phyloP scores from a whole-genome alignment of 2,888 invertebrate genomes.

The Schizaphis graminum region DNA sequence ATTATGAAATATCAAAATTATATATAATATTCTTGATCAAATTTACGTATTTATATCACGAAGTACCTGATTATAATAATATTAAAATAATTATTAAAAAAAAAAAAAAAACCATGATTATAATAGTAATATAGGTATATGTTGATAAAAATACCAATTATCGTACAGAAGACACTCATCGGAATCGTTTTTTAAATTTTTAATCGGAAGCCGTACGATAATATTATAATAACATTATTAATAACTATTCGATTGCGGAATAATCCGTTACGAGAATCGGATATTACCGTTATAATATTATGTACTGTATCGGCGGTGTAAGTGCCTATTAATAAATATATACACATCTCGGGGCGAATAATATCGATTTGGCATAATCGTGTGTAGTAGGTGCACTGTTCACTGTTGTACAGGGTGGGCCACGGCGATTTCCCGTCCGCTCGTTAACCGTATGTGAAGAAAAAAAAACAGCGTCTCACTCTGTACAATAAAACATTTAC shows the following conservation, averaged over 20 bases:
- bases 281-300: slow-evolving; percentile 2
- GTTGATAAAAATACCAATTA: background rate
- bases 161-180: background rate
- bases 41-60: background rate
- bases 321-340: background rate
- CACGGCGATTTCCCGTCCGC: background rate
- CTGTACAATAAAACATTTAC: background rate
- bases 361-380: background rate
- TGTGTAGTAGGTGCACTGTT: background rate
- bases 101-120: background rate
- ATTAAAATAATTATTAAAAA: background rate
- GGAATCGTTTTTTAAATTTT: background rate
- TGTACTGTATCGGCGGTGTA: background rate
- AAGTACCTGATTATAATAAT: background rate
- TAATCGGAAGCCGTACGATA: background rate
- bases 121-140: too few species aligned
- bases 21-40: background rate
- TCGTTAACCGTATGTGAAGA: background rate
- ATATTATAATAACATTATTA: background rate
- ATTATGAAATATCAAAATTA: background rate
- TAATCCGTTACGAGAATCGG: background rate
- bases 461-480: background rate
- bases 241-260: background rate
- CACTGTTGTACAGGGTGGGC: background rate
- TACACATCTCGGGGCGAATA: background rate